These are phyloP conservation scores for Phymatocera aterrima DNA, from an alignment of 2,888 invertebrate genomes.

Conservation along the genomic window DNA sequence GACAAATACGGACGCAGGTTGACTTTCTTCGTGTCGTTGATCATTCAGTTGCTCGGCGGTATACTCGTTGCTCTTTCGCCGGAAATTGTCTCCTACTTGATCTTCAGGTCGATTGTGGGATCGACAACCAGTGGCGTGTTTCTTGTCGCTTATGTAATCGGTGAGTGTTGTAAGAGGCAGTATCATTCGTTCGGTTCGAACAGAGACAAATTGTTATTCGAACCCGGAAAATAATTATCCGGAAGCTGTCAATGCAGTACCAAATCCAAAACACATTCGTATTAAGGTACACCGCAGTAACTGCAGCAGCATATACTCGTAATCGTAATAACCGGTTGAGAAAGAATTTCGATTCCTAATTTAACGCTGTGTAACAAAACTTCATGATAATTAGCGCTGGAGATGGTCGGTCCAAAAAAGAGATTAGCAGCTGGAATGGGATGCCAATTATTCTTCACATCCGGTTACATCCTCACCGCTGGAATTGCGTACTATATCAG, in stretches of 20 bases:
- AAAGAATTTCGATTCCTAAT: no score
- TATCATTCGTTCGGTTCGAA: no score
- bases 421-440: conserved; percentile 84
- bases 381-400: conserved; percentile 75
- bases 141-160: conserved; percentile 86
- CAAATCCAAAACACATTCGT: no score
- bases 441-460: conserved; percentile 85
- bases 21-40: conserved; percentile 84
- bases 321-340: no score
- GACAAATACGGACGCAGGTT: conserved; percentile 84
- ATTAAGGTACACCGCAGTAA: no score
- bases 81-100: conserved; percentile 82
- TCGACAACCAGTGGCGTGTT: conserved; percentile 87
- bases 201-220: no score
- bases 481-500: conserved; percentile 81
- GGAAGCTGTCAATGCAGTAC: no score
- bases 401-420: conserved; percentile 85
- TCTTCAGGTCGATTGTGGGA: conserved; percentile 83
- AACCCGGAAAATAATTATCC: no score
- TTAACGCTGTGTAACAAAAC: no score
- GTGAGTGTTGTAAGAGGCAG: no score
- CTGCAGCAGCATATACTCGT: no score
- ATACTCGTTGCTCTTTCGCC: conserved; percentile 81
- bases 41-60: conserved; percentile 83
- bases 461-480: conserved; percentile 83